A percentile compares a stretch with the other conserved stretches of the same genome.
Conservation (phyloP, 2,797 vertebrate species). For the Anomalospiza imberbis region DNA sequence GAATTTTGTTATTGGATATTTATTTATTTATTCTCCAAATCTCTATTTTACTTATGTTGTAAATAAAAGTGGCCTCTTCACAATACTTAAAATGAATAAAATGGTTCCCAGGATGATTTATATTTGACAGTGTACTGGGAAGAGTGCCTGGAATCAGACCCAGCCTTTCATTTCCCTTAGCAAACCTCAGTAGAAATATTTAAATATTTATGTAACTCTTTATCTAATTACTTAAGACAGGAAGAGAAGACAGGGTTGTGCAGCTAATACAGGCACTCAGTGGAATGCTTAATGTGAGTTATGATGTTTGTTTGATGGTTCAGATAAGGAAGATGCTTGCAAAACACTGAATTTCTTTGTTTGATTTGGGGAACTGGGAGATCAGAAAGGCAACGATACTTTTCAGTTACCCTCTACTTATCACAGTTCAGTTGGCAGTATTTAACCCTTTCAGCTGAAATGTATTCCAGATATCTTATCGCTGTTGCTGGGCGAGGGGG, state of each 20-base stretch:
- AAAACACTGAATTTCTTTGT: background rate
- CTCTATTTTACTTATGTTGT: background rate
- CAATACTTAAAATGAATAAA: background rate
- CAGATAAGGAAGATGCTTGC: slow-evolving; percentile 3
- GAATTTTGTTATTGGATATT: background rate
- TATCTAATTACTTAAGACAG: slow-evolving; percentile 43
- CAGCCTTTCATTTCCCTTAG: background rate
- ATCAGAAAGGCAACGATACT: background rate
- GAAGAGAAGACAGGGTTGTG: slow-evolving; percentile 4
- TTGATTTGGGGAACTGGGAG: background rate
- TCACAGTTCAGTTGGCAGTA: background rate
- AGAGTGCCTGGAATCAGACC: background rate
- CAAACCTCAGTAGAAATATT: slow-evolving; percentile 15
- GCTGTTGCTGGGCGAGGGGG: background rate
- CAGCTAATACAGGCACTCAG: slow-evolving; percentile 32
- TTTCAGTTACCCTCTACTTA: background rate
- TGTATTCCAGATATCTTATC: background rate
- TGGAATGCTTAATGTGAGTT: slow-evolving; percentile 19
- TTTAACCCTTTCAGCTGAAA: background rate
- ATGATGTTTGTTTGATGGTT: background rate
- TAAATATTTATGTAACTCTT: slow-evolving; percentile 51
- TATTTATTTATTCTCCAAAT: background rate
- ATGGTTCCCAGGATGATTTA: slow-evolving; percentile 42
- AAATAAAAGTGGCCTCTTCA: background rate
- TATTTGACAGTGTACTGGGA: slow-evolving; percentile 24